Evolutionary conservation across 2,888 invertebrate genomes (phyloP), one percentile per base, ranked within the genome.

Genomic region (Stenoptilia bipunctidactyla): DNA sequence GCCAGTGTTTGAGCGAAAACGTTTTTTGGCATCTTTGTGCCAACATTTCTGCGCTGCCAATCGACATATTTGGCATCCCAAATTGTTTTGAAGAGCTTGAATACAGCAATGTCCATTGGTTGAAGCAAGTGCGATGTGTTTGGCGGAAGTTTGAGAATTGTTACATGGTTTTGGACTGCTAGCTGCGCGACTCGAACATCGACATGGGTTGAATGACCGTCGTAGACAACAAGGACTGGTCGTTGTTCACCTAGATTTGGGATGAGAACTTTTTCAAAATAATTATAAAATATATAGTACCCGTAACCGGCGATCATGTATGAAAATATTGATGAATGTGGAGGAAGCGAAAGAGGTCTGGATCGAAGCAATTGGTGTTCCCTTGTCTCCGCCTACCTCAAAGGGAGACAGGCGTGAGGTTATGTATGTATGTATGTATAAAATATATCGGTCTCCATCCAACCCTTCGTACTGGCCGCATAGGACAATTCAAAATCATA

Each of bases 401-500:
- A n/a, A n/a, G n/a, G n/a, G n/a, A n/a, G n/a, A n/a, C n/a, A n/a
- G n/a, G n/a, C n/a, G n/a, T n/a, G n/a, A n/a, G n/a, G n/a, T n/a
- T n/a, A n/a, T n/a, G n/a, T n/a, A n/a, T n/a, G n/a, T n/a, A n/a
- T n/a, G n/a, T n/a, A n/a, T n/a, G n/a, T n/a, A n/a, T n/a, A n/a
- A n/a, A n/a, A n/a, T n/a, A n/a, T n/a, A 6, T 5, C 9, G 5
- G 25, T 25, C 9, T 25, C 25, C 25, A 25, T 25, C 25, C 25
- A 25, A 5, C 25, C 25, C 9, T 25, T 25, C 6, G 20, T 15
- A 36, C 40, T 39, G 1, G 66, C 63, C 5, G 56, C 53, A 48
- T 58, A 58, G 13, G 60, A 36, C 1, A 58, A 44, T 30, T 57
- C 51, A 40, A 56, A 55, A 41, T 55, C 48, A 37, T 53, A 47